A percentile compares a stretch with the other conserved stretches of the same genome.
Evolutionary conservation across 2,888 invertebrate species (phyloP).

Genomic region (Abrostola triplasia): DNA sequence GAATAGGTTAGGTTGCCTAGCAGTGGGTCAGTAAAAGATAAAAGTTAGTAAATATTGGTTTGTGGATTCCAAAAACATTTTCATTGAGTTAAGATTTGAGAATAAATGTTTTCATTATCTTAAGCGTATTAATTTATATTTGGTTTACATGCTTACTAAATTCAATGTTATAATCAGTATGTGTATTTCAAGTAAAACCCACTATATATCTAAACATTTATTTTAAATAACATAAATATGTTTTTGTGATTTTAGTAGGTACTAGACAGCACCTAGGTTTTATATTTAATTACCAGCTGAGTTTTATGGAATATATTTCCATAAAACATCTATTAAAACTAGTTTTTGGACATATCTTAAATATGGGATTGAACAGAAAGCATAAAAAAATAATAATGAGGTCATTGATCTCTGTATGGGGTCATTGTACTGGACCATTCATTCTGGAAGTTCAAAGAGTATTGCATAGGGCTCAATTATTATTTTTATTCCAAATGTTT

Average conservation of each 20-base stretch:
- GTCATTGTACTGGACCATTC: constrained; percentile 62
- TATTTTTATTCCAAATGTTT: neutral
- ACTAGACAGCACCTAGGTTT: neutral
- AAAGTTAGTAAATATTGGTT: too few species aligned
- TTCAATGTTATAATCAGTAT: too few species aligned
- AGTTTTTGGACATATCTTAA: constrained; percentile 7
- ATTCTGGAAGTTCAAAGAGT: constrained; percentile 22
- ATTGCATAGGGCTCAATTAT: constrained; percentile 2
- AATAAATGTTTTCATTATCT: too few species aligned
- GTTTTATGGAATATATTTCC: neutral
- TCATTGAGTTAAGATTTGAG: too few species aligned
- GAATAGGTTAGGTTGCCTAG: too few species aligned
- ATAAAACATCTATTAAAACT: constrained; percentile 1
- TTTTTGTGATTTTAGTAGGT: too few species aligned
- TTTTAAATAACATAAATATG: neutral
- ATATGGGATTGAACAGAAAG: constrained; percentile 25
- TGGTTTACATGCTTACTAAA: too few species aligned
- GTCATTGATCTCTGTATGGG: constrained; percentile 60
- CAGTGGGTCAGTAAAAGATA: too few species aligned
- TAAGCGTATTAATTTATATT: too few species aligned
- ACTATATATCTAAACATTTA: neutral
- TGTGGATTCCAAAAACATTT: too few species aligned
- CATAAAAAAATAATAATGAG: constrained; percentile 58
- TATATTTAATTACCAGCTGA: neutral
- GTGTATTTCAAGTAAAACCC: too few species aligned